These are phyloP conservation scores for Sminthurinus aureus DNA, from an alignment of 2,888 invertebrate species.

Conservation along the genomic window DNA sequence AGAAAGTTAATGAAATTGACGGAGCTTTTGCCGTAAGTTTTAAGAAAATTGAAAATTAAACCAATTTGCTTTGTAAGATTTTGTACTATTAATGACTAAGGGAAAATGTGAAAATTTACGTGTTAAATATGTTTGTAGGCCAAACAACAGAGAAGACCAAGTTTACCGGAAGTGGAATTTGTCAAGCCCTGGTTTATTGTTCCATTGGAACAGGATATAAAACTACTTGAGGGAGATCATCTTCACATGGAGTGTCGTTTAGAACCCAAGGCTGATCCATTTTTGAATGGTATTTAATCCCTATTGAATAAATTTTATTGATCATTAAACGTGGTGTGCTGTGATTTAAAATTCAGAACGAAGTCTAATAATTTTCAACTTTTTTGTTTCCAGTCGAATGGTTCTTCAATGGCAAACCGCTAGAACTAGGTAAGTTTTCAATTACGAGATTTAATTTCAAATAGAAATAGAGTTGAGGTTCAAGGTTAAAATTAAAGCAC, in stretches of 20 bases:
- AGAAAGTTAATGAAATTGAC: constrained; percentile 88
- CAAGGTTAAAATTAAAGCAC: no score
- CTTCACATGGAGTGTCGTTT: constrained; percentile 94
- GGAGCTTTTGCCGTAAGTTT: constrained; percentile 41
- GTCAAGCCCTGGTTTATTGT: constrained; percentile 87
- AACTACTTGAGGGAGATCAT: constrained; percentile 80
- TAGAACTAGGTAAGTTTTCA: constrained; percentile 73
- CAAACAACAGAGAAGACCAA: constrained; percentile 74
- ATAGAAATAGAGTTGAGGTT: no score
- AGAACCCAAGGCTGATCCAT: constrained; percentile 91
- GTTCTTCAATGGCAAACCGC: constrained; percentile 90
- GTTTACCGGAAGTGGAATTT: constrained; percentile 78
- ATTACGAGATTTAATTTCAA: no score
- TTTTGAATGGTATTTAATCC: constrained; percentile 73
- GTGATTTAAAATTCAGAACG: no score
- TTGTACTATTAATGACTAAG: background rate
- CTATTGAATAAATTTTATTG: no score
- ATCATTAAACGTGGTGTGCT: no score
- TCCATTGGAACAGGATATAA: constrained; percentile 81
- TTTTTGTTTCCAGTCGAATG: constrained; percentile 72
- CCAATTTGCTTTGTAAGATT: no score
- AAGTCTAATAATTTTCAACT: no score
- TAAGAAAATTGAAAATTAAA: background rate
- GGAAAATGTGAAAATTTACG: no score
- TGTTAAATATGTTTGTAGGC: constrained; percentile 27